Conservation (phyloP, 1,140 invertebrate genomes). For the Lasaia peninsularis region DNA sequence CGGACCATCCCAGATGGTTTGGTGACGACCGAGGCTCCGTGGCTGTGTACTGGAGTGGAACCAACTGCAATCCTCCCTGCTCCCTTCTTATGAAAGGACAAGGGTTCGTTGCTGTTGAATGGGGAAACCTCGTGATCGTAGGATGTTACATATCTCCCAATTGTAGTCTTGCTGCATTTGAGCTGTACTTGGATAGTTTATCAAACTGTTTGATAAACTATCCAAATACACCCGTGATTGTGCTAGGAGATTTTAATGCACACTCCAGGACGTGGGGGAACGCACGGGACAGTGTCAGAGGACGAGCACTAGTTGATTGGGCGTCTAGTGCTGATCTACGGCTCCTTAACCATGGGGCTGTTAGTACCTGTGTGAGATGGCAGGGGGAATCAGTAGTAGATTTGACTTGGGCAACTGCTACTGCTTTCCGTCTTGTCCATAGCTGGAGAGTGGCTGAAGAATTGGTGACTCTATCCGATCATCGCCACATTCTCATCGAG, state of each 20-base stretch:
- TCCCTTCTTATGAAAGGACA: background rate
- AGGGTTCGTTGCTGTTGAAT: constrained; percentile 17
- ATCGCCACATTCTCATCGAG: constrained; percentile 33
- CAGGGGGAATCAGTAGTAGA: constrained; percentile 38
- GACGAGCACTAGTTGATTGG: constrained; percentile 21
- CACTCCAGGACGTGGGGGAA: constrained; percentile 21
- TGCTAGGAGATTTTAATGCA: constrained; percentile 27
- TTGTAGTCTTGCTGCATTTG: background rate
- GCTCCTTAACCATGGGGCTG: constrained; percentile 28
- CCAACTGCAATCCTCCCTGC: background rate
- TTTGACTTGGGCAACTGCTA: constrained; percentile 26
- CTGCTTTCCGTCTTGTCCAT: constrained; percentile 3
- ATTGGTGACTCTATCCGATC: constrained; percentile 36
- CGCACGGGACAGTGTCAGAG: constrained; percentile 12
- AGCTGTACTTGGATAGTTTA: constrained; percentile 16
- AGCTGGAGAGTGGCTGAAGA: constrained; percentile 36
- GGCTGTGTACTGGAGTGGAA: background rate
- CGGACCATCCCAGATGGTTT: constrained; percentile 22
- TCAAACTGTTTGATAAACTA: constrained; percentile 2
- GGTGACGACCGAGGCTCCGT: constrained; percentile 13
- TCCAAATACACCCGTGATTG: constrained; percentile 18
- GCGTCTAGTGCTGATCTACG: constrained; percentile 25
- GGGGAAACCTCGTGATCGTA: constrained; percentile 10
- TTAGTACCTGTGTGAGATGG: constrained; percentile 35
- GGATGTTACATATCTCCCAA: constrained; percentile 22